phyloP scores from a whole-genome alignment of 2,888 invertebrate genomes.

The Polydrusus pterygomalis region DNA sequence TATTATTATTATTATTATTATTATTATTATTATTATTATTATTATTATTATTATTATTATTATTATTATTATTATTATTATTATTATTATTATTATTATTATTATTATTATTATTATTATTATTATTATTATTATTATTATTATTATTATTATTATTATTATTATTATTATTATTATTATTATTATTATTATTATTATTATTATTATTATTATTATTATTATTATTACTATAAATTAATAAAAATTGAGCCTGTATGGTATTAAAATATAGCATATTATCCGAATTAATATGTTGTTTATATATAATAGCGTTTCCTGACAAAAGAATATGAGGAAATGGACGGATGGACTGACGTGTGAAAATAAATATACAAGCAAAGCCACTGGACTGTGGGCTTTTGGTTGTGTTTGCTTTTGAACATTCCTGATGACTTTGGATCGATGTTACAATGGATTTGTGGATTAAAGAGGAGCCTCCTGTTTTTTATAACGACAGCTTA shows the following conservation, averaged over 20 bases:
- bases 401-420: conserved; percentile 34
- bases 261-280: conserved; percentile 19
- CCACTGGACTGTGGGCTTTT: conserved; percentile 38
- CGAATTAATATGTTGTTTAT: conserved; percentile 30
- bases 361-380: conserved; percentile 40
- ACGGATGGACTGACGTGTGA: conserved; percentile 40
- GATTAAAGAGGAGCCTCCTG: neutral
- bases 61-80: no score
- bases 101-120: no score
- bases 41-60: no score
- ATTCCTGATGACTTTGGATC: conserved; percentile 39
- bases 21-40: no score
- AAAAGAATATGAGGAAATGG: conserved; percentile 38
- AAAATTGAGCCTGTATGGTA: neutral
- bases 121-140: no score
- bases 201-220: no score
- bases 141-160: no score
- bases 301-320: conserved; percentile 19
- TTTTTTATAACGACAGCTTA: neutral
- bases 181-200: no score
- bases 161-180: no score
- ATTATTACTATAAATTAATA: no score
- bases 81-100: no score
- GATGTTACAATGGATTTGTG: conserved; percentile 5
- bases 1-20: no score